A percentile compares a stretch with the other conserved stretches of the same genome.
These are phyloP conservation scores for Rhyacichthys aspro DNA, from an alignment of 2,797 vertebrate genomes.

Conservation along the genomic window DNA sequence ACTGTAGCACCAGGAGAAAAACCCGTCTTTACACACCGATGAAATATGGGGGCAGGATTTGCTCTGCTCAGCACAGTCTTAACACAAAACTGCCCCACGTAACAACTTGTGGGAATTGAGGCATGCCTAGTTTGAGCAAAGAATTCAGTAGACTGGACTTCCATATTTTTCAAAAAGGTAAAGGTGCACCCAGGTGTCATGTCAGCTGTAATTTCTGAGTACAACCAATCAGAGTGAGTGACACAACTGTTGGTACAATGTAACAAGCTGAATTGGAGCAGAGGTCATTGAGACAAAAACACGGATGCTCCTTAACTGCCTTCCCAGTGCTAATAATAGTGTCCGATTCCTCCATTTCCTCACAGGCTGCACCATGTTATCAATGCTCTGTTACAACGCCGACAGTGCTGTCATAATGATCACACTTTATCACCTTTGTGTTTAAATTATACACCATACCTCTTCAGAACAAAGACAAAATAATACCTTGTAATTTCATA, in stretches of 20 bases:
- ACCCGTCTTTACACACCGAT: conserved; percentile 27
- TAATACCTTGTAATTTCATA: conserved; percentile 49
- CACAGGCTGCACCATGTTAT: conserved; percentile 13
- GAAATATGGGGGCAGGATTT: conserved; percentile 59
- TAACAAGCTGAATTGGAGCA: conserved; percentile 37
- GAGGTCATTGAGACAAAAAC: conserved; percentile 33
- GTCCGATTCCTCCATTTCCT: conserved; percentile 25
- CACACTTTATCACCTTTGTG: conserved; percentile 44
- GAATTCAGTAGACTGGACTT: conserved; percentile 25
- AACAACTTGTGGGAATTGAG: conserved; percentile 60
- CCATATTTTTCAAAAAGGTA: conserved; percentile 21
- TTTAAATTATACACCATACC: conserved; percentile 52
- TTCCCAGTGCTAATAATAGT: conserved; percentile 23
- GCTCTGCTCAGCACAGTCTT: conserved; percentile 48
- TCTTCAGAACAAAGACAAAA: conserved; percentile 48
- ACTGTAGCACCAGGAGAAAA: conserved; percentile 48
- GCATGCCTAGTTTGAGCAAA: conserved; percentile 24
- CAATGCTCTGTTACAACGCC: conserved; percentile 24
- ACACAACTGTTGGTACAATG: conserved; percentile 31
- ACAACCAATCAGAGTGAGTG: conserved; percentile 63
- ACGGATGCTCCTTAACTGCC: background rate
- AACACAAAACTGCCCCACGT: conserved; percentile 38
- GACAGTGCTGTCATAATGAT: conserved; percentile 27
- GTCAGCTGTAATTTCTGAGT: conserved; percentile 55
- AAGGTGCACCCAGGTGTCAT: conserved; percentile 56